These are phyloP conservation scores for Drosophila santomea DNA, from an alignment of 1,140 invertebrate genomes.

Conservation along the genomic window DNA sequence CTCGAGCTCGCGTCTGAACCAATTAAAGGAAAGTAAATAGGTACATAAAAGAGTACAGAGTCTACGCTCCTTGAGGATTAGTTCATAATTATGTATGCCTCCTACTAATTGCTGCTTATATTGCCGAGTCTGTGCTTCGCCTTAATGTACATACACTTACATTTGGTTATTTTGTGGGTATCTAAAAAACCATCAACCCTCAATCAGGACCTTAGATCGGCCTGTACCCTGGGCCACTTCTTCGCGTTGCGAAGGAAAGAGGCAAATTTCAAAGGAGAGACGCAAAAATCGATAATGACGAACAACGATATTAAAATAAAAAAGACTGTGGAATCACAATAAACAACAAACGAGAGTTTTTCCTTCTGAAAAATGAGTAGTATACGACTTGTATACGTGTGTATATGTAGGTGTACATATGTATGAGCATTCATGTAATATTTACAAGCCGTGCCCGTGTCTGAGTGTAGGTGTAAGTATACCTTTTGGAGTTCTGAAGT, in stretches of 20 bases:
- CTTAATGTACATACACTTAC: slow-evolving; percentile 1
- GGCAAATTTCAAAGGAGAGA: slow-evolving; percentile 53
- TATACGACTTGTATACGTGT: too few relatives aligned
- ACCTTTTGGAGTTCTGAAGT: slow-evolving; percentile 5
- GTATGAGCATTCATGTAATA: slow-evolving; percentile 22
- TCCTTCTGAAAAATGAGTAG: neutral
- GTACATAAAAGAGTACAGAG: neutral
- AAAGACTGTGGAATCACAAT: slow-evolving; percentile 36
- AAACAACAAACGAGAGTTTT: slow-evolving; percentile 41
- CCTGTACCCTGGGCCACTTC: neutral
- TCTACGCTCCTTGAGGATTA: neutral
- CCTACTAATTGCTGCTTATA: slow-evolving; percentile 31
- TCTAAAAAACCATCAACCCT: slow-evolving; percentile 23
- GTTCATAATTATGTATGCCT: neutral
- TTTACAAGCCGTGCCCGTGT: slow-evolving; percentile 8
- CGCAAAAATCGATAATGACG: slow-evolving; percentile 62
- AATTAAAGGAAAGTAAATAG: slow-evolving; percentile 51
- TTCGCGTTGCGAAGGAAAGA: slow-evolving; percentile 36
- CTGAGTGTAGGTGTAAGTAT: neutral
- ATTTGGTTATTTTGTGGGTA: slow-evolving; percentile 9
- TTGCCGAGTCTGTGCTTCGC: neutral
- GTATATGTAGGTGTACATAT: neutral
- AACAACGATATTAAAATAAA: slow-evolving; percentile 68
- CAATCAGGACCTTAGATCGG: slow-evolving; percentile 9
- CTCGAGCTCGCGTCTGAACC: slow-evolving; percentile 21